phyloP scores from a whole-genome alignment of 2,113 vertebrate species.

The Cranoglanis bouderius region DNA sequence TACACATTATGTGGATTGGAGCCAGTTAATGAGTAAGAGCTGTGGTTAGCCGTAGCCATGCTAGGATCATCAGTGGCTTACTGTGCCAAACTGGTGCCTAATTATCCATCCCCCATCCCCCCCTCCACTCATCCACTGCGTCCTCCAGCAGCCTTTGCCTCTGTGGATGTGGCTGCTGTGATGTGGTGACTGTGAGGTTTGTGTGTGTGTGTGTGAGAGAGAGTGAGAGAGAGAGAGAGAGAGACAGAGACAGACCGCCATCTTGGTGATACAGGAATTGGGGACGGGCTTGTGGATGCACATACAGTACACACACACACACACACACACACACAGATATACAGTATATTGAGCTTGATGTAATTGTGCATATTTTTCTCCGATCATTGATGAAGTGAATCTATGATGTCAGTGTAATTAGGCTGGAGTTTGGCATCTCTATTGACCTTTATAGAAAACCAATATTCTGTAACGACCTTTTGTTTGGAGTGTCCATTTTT shows the following conservation, averaged over 20 bases:
- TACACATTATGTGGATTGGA: neutral
- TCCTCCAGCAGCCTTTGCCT: slow-evolving; percentile 19
- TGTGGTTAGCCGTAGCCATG: slow-evolving; percentile 8
- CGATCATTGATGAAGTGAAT: neutral
- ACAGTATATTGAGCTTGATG: neutral
- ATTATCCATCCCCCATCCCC: slow-evolving; percentile 38
- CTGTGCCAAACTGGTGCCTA: slow-evolving; percentile 9
- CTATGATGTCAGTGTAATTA: neutral
- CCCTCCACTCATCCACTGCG: neutral
- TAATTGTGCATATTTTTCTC: neutral
- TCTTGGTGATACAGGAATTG: slow-evolving; percentile 34
- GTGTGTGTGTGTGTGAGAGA: slow-evolving; percentile 15
- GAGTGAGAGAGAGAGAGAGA: too few species aligned
- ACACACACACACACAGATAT: neutral
- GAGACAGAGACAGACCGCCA: too few species aligned
- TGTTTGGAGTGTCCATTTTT: neutral
- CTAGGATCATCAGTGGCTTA: slow-evolving; percentile 13
- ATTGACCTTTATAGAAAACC: neutral
- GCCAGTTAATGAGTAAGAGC: slow-evolving; percentile 10
- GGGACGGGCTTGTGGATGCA: slow-evolving; percentile 32
- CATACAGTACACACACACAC: neutral
- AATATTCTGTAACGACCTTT: neutral
- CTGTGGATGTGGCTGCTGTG: slow-evolving; percentile 49
- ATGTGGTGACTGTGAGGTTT: slow-evolving; percentile 26
- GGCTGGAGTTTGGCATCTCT: neutral